phyloP scores from a whole-genome alignment of 1,140 invertebrate species.

The Dinoponera quadriceps region DNA sequence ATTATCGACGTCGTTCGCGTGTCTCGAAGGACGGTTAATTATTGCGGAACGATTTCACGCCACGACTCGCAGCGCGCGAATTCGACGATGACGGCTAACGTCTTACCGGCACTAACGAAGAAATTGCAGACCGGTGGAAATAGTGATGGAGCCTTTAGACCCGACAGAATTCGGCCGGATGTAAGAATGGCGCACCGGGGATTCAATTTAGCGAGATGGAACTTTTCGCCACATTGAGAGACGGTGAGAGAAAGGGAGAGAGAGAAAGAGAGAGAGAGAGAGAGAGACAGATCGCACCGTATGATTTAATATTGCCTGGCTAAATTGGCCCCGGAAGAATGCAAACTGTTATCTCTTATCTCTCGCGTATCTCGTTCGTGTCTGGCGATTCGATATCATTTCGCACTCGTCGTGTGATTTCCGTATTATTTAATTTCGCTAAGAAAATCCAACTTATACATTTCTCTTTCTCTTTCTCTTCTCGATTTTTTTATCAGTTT shows the following conservation, averaged over 20 bases:
- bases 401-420: constrained; percentile 6
- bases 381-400: neutral
- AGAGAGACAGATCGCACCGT: no score
- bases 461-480: neutral
- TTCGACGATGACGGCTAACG: neutral
- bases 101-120: neutral
- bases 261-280: neutral
- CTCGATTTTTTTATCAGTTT: no score
- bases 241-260: constrained; percentile 13
- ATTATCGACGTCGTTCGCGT: no score
- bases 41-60: neutral
- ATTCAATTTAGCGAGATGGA: constrained; percentile 45
- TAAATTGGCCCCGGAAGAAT: constrained; percentile 37
- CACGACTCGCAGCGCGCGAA: neutral
- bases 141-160: constrained; percentile 19
- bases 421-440: neutral
- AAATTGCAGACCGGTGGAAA: constrained; percentile 11
- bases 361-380: constrained; percentile 1
- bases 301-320: neutral
- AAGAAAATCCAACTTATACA: neutral
- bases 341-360: constrained; percentile 44
- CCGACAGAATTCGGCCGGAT: constrained; percentile 38
- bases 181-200: constrained; percentile 44
- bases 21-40: neutral
- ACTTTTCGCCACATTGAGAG: constrained; percentile 27